Base-by-base conservation (phyloP, 2,888 invertebrate genomes). In the Dromius quadrimaculatus region DNA sequence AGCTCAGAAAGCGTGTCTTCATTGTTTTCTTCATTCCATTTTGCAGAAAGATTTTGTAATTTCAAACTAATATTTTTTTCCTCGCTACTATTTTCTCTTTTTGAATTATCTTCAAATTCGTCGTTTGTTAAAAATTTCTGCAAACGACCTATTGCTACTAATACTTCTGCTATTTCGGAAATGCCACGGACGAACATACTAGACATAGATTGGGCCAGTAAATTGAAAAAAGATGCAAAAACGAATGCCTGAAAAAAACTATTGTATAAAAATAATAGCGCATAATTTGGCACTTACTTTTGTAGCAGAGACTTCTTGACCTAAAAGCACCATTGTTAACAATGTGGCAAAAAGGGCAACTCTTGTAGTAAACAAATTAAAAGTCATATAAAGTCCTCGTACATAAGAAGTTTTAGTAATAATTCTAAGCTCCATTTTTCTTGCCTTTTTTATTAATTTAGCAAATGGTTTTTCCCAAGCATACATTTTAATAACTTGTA, bases 401-500 rank as follows among this genome's bases (percentile, higher is more conserved):
- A 91, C 84, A 72, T 88, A 87, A 0, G 89, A 88, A 0, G 88
- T 87, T 43, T 87, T 87, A 17, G 82, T 85, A 0, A 91, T 86
- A 74, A 89, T 85, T 72, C 82, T 84, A 59, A 88, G 72, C 75
- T 89, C 83, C 71, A 85, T 84, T 79, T 79, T 80, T 75, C 92
- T 81, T 0, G 90, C 86, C 1, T 85, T 78, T 50, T 84, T 84
- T 2, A 92, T 85, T 22, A 90, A 77, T 20, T 87, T 84, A 15
- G 87, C 87, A 77, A 92, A 92, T 0, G 91, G 89, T 72, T 86
- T 87, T 77, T 92, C 92, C 87, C 92, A 92, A 2, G 89, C 87
- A 77, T 89, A 92, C 89, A 89, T 88, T 81, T 91, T 91, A 74
- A 91, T 89, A 73, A 94, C 94, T 84, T 95, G 92, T 83, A 98